These are phyloP conservation scores for Drosophila repletoides DNA, from an alignment of 1,140 invertebrate genomes.

Conservation along the genomic window DNA sequence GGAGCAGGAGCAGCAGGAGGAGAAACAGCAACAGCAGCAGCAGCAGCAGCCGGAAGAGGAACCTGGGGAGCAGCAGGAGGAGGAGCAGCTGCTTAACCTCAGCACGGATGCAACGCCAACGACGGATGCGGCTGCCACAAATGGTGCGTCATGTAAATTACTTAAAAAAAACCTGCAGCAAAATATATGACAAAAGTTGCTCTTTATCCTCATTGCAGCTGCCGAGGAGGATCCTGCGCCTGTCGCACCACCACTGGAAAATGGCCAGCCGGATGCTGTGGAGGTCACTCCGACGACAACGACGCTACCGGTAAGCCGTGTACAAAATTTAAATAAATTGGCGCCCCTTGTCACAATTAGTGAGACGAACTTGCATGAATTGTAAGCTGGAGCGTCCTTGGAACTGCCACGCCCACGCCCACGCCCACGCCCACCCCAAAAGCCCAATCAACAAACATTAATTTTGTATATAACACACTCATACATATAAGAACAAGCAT, in stretches of 20 bases:
- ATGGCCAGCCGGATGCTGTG: constrained; percentile 41
- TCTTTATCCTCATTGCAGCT: constrained; percentile 10
- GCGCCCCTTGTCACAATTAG: constrained; percentile 76
- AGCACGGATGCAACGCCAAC: constrained; percentile 7
- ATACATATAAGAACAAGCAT: constrained; percentile 31
- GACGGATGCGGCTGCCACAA: constrained; percentile 38
- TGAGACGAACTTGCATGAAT: constrained; percentile 67
- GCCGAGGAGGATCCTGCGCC: background rate
- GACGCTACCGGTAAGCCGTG: constrained; percentile 71
- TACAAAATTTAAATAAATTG: constrained; percentile 55
- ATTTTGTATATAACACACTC: constrained; percentile 40
- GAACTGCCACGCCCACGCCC: constrained; percentile 18
- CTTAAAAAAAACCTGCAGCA: constrained; percentile 31
- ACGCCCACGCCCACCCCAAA: background rate
- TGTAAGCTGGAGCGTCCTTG: constrained; percentile 37
- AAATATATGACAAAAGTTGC: constrained; percentile 32
- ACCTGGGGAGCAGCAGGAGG: constrained; percentile 5
- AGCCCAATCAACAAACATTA: no score
- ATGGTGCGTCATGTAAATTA: constrained; percentile 58
- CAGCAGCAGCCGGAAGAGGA: constrained; percentile 5
- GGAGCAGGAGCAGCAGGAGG: background rate
- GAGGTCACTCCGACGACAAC: constrained; percentile 18
- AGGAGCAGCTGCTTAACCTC: constrained; percentile 30
- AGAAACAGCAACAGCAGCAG: background rate
- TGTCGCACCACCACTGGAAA: constrained; percentile 3